A percentile compares a stretch with the other conserved stretches of the same genome.
phyloP scores from a whole-genome alignment of 2,797 vertebrate genomes.

The Crocodylus rhombifer region DNA sequence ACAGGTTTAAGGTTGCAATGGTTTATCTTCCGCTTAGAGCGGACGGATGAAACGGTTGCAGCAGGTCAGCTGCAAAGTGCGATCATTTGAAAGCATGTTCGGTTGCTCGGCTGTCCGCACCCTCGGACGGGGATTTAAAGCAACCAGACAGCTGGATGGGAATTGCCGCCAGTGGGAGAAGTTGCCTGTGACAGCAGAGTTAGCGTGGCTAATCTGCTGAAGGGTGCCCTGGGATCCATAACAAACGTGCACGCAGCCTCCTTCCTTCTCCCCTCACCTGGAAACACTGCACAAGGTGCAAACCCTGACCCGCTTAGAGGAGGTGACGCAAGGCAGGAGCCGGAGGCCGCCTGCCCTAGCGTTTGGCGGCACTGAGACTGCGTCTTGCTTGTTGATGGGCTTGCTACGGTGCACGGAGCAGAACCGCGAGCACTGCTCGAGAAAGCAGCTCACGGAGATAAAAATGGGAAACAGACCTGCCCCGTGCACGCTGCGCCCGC shows the following conservation, averaged over 20 bases:
- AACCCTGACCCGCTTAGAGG: background rate
- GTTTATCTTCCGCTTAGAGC: too few relatives aligned
- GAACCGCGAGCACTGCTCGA: rapidly evolving
- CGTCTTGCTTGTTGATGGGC: rapidly evolving
- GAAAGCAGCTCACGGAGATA: rapidly evolving
- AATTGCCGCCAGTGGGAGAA: background rate
- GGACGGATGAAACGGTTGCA: too few relatives aligned
- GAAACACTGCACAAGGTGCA: background rate
- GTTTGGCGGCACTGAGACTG: background rate
- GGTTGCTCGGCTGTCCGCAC: too few relatives aligned
- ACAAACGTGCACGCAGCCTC: background rate
- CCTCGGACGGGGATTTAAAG: background rate
- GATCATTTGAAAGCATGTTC: too few relatives aligned
- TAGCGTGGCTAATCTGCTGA: background rate
- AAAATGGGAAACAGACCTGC: background rate
- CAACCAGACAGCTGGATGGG: background rate
- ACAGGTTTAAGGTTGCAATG: too few relatives aligned
- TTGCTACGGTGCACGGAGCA: rapidly evolving
- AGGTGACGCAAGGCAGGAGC: background rate
- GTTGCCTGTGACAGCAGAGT: background rate
- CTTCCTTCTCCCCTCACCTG: background rate
- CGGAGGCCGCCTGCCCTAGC: rapidly evolving
- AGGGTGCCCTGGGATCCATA: background rate
- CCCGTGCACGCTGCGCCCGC: rapidly evolving
- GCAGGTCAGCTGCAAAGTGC: too few relatives aligned